Conservation (phyloP, 2,113 vertebrate genomes). For the Halcyon senegalensis region DNA sequence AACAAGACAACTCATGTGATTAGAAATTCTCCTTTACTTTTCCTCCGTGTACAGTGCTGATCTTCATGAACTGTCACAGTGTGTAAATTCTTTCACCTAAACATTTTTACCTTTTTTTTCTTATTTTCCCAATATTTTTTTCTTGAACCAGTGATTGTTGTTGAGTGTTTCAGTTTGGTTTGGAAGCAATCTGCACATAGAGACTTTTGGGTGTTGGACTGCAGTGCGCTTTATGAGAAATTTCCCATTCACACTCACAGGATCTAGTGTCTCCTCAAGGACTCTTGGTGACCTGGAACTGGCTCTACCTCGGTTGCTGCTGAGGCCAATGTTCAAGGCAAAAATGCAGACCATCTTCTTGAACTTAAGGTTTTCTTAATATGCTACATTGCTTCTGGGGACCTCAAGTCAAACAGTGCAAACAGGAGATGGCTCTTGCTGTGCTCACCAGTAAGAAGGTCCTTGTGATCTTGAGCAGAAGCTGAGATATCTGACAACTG, state of each 20-base stretch:
- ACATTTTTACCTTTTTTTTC: background rate
- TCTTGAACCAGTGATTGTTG: background rate
- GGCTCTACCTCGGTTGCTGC: background rate
- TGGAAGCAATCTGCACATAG: background rate
- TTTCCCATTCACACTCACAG: background rate
- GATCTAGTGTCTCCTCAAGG: background rate
- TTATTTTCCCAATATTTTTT: background rate
- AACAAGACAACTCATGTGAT: background rate
- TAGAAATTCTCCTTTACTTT: conserved; percentile 25
- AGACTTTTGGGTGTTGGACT: background rate
- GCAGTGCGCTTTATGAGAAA: background rate
- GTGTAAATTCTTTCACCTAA: background rate
- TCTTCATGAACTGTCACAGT: background rate
- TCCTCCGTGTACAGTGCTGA: background rate
- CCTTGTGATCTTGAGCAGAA: background rate
- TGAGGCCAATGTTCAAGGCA: background rate
- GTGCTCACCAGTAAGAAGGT: background rate
- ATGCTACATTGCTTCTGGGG: background rate
- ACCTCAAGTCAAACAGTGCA: background rate
- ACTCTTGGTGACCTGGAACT: background rate
- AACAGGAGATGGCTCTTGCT: background rate
- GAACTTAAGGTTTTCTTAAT: background rate
- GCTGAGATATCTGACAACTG: background rate
- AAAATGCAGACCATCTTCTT: background rate
- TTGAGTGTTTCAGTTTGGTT: background rate